A percentile compares a stretch with the other conserved stretches of the same genome.
phyloP scores from a whole-genome alignment of 2,888 invertebrate genomes.

The Caenorhabditis uteleia region DNA sequence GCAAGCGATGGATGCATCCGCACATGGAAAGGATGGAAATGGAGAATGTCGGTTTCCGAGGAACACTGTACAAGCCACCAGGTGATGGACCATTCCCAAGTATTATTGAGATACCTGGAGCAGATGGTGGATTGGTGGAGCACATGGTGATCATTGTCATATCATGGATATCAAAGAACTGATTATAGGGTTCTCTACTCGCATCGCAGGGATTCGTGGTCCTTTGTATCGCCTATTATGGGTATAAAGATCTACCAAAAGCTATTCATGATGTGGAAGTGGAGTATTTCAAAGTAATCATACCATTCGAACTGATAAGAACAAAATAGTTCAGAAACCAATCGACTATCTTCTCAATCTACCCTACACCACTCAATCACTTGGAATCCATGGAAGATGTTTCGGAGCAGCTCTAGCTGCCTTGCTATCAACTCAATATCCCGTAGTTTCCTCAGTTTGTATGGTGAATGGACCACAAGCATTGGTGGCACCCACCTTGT shows the following conservation, averaged over 20 bases:
- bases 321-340: conserved; percentile 30
- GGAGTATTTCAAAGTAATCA: conserved; percentile 34
- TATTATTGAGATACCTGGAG: conserved; percentile 40
- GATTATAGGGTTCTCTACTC: conserved; percentile 37
- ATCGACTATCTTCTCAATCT: conserved; percentile 27
- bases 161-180: neutral
- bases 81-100: conserved; percentile 40
- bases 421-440: conserved; percentile 29
- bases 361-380: conserved; percentile 25
- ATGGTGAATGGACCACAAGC: conserved; percentile 43
- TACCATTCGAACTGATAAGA: too few species aligned
- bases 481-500: conserved; percentile 19
- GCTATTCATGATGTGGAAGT: conserved; percentile 36
- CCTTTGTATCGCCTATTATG: conserved; percentile 42
- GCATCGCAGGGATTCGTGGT: conserved; percentile 48
- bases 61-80: conserved; percentile 21
- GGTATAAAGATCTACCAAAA: conserved; percentile 38
- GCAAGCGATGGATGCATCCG: conserved; percentile 27
- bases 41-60: conserved; percentile 14
- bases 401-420: conserved; percentile 44
- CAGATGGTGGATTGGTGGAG: conserved; percentile 45
- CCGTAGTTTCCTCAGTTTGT: conserved; percentile 28
- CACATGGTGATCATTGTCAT: too few species aligned
- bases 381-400: conserved; percentile 45
- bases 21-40: conserved; percentile 7